Evolutionary conservation across 2,888 invertebrate genomes (phyloP).

Genomic region (Cepaea hortensis): DNA sequence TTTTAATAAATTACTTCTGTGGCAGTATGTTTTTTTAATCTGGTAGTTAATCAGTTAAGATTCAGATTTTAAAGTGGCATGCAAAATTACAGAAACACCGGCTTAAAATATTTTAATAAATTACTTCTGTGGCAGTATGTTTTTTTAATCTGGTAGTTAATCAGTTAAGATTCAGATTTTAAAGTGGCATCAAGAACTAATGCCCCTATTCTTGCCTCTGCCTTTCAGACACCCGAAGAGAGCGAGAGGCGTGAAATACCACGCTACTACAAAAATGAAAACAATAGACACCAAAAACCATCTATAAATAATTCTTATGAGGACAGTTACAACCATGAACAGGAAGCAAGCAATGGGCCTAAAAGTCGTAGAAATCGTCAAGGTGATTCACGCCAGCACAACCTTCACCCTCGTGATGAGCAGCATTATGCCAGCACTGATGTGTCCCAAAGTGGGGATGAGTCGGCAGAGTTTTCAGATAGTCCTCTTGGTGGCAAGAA

Average conservation of each 20-base stretch:
- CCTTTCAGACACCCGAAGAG: constrained; percentile 38
- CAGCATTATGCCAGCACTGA: constrained; percentile 40
- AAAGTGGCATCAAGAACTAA: constrained; percentile 10
- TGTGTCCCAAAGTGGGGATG: constrained; percentile 38
- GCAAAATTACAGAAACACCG: background rate
- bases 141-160: too few species aligned
- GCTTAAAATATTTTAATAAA: background rate
- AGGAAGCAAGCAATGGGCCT: background rate
- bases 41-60: too few species aligned
- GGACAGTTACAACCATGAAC: constrained; percentile 19
- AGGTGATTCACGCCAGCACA: background rate
- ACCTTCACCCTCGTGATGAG: constrained; percentile 11
- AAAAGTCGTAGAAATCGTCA: background rate
- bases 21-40: too few species aligned
- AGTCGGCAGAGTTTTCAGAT: constrained; percentile 17
- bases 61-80: background rate
- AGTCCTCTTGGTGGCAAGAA: background rate
- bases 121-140: too few species aligned
- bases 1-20: background rate
- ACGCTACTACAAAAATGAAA: constrained; percentile 19
- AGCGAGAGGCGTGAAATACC: constrained; percentile 1
- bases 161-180: too few species aligned
- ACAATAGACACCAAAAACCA: constrained; percentile 8
- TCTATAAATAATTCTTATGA: background rate
- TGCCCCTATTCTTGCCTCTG: constrained; percentile 42